Evolutionary conservation across 2,797 vertebrate genomes (phyloP).

Genomic region (Eurystomus glaucurus): DNA sequence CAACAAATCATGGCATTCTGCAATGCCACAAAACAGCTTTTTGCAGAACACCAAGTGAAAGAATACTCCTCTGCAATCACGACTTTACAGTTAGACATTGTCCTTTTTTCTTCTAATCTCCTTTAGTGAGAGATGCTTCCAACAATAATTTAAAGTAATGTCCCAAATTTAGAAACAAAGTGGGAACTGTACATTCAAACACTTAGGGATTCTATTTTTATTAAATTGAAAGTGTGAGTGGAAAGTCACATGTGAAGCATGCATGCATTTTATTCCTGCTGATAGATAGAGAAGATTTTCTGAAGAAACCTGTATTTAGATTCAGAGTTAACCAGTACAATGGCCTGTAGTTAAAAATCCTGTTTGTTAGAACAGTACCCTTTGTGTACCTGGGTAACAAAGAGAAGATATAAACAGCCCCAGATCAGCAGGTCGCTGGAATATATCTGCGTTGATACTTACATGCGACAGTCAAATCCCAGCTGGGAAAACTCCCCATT

Average conservation of each 20-base stretch:
- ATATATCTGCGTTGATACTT: neutral
- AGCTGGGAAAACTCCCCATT: neutral
- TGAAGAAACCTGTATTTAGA: slow-evolving; percentile 23
- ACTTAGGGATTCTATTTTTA: slow-evolving; percentile 71
- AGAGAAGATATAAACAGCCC: neutral
- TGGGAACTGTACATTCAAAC: slow-evolving; percentile 74
- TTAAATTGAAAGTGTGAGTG: slow-evolving; percentile 61
- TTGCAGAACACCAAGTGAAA: slow-evolving; percentile 9
- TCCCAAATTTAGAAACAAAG: slow-evolving; percentile 73
- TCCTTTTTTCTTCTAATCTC: slow-evolving; percentile 38
- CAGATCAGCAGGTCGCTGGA: neutral
- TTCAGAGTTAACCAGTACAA: neutral
- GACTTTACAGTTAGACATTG: slow-evolving; percentile 49
- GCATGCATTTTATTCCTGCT: slow-evolving; percentile 5
- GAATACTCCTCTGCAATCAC: slow-evolving; percentile 59
- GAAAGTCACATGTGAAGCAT: slow-evolving; percentile 63
- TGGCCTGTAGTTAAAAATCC: neutral
- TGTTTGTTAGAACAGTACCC: neutral
- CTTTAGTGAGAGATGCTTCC: slow-evolving; percentile 52
- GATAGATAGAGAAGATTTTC: neutral
- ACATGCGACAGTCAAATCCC: neutral
- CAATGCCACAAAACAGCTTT: slow-evolving; percentile 9
- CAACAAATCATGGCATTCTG: slow-evolving; percentile 37
- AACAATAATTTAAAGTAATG: slow-evolving; percentile 57
- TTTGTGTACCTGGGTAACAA: neutral